Percentiles rank a stretch among this genome's conserved stretches.
These are phyloP conservation scores for Urocitellus parryii DNA, from an alignment of 2,113 vertebrate genomes.

Conservation along the genomic window DNA sequence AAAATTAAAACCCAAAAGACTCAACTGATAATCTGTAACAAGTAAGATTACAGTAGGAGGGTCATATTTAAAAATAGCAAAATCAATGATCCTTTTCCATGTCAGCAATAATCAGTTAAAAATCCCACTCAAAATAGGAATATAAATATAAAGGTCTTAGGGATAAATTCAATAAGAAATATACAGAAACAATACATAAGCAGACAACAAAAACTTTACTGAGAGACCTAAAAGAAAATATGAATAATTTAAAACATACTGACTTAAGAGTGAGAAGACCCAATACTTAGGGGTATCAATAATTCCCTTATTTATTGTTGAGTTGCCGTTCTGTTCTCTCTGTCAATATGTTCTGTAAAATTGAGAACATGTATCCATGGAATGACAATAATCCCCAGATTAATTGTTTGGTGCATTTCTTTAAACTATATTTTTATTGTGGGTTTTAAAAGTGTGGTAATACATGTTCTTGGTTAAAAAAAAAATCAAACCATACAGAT, in stretches of 20 bases:
- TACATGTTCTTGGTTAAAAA: constrained; percentile 1
- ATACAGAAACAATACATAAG: neutral
- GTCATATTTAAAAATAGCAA: neutral
- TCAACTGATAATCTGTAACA: neutral
- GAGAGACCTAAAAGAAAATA: neutral
- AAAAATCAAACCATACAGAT: neutral
- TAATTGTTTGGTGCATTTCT: neutral
- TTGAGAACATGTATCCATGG: neutral
- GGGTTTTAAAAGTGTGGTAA: neutral
- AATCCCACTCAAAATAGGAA: neutral
- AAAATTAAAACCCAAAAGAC: neutral
- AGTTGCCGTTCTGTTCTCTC: neutral
- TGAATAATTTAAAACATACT: neutral
- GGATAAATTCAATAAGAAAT: neutral
- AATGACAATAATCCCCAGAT: neutral
- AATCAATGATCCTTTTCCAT: constrained; percentile 30
- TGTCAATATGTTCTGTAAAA: neutral
- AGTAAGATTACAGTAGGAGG: neutral
- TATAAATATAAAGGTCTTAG: neutral
- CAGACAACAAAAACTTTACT: neutral
- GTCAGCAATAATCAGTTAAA: constrained; percentile 25
- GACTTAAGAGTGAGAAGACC: neutral
- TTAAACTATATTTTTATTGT: neutral
- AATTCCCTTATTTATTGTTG: neutral
- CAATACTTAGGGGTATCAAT: neutral